Evolutionary conservation across 2,888 invertebrate species (phyloP).

Genomic region (Scaptomyza parva): DNA sequence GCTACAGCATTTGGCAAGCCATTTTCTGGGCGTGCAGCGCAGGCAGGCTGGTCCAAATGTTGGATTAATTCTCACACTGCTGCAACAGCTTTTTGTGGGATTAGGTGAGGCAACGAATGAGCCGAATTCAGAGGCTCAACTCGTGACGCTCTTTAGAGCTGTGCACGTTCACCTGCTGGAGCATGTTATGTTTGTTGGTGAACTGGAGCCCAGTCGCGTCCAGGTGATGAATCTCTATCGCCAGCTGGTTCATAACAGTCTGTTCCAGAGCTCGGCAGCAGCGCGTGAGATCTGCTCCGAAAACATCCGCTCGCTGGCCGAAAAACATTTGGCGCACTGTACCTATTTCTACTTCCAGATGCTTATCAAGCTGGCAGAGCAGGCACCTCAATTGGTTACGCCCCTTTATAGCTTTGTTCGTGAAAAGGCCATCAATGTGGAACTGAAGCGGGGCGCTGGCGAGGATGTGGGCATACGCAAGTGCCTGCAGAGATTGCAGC

Average conservation of each 20-base stretch:
- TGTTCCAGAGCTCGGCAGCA: slow-evolving; percentile 60
- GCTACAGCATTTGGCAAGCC: slow-evolving; percentile 77
- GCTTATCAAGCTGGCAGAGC: slow-evolving; percentile 78
- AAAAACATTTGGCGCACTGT: slow-evolving; percentile 83
- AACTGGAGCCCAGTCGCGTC: slow-evolving; percentile 80
- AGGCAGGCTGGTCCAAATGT: slow-evolving; percentile 81
- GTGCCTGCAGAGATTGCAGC: slow-evolving; percentile 71
- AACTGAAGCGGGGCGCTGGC: slow-evolving; percentile 83
- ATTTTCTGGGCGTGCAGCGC: slow-evolving; percentile 82
- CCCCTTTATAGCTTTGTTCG: slow-evolving; percentile 74
- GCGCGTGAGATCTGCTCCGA: slow-evolving; percentile 67
- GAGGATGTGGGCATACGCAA: slow-evolving; percentile 83
- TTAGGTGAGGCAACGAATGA: slow-evolving; percentile 13
- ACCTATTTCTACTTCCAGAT: slow-evolving; percentile 84
- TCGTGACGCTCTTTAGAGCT: slow-evolving; percentile 76
- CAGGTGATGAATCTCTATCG: slow-evolving; percentile 77
- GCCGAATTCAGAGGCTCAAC: slow-evolving; percentile 41
- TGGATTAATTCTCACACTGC: slow-evolving; percentile 80
- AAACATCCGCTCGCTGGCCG: slow-evolving; percentile 78
- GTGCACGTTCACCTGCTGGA: slow-evolving; percentile 79
- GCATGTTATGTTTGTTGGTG: slow-evolving; percentile 84
- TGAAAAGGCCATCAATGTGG: slow-evolving; percentile 80
- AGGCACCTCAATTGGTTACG: slow-evolving; percentile 72
- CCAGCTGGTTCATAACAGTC: slow-evolving; percentile 55
- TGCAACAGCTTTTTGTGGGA: slow-evolving; percentile 75